phyloP scores from a whole-genome alignment of 2,113 vertebrate species.

The Chelonoidis abingdonii region DNA sequence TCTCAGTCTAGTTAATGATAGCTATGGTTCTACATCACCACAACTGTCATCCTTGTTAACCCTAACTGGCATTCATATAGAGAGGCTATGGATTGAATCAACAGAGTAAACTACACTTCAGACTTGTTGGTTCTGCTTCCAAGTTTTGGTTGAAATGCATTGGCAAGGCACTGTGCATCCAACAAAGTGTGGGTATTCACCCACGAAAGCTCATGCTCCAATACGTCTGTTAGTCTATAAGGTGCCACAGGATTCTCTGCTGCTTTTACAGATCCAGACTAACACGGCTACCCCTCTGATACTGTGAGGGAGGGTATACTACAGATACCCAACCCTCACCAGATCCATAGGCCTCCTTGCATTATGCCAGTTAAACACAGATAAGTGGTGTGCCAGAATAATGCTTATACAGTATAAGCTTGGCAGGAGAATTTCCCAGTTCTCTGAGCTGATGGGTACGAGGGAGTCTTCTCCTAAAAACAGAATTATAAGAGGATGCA shows the following conservation, averaged over 20 bases:
- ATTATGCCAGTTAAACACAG: not conserved
- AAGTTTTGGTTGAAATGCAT: not conserved
- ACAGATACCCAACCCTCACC: not conserved
- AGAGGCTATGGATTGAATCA: not conserved
- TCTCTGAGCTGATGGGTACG: not conserved
- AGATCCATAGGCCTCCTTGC: not conserved
- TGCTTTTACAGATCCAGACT: no score
- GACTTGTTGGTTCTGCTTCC: not conserved
- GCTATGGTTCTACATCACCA: not conserved
- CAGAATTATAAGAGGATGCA: not conserved
- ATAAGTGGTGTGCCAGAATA: not conserved
- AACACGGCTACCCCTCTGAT: no score
- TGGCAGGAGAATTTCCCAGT: not conserved
- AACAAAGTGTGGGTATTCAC: no score
- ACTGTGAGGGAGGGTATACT: not conserved
- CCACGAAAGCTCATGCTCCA: no score
- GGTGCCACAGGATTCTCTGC: no score
- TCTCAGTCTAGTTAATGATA: not conserved
- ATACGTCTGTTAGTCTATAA: no score
- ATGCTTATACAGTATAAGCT: fast-evolving
- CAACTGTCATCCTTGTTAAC: not conserved
- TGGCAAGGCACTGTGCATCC: not conserved
- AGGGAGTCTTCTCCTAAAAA: not conserved
- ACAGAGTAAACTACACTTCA: not conserved
- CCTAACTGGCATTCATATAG: not conserved